Evolutionary conservation across 37 sponge, comb jelly and placozoan genomes (phyloP).

Genomic region (Sycon ciliatum): DNA sequence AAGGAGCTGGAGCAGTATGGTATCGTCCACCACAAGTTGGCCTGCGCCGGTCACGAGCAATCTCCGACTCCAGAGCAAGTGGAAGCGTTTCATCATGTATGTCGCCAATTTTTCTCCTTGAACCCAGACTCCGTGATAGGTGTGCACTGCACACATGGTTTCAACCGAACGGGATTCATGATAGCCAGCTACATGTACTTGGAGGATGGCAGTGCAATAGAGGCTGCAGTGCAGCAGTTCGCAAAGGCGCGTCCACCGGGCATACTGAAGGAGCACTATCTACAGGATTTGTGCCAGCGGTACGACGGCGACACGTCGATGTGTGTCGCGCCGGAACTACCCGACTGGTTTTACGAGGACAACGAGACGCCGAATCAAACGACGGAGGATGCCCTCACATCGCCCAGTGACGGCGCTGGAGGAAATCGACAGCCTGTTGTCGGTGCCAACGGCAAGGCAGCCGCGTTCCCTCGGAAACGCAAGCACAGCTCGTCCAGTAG

Average conservation of each 20-base stretch:
- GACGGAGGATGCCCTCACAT: not conserved
- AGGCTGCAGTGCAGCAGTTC: conserved; percentile 57
- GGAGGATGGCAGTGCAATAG: too few relatives aligned
- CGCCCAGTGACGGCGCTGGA: not conserved
- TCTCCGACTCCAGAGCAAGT: conserved; percentile 63
- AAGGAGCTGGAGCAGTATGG: conserved; percentile 31
- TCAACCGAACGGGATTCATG: conserved; percentile 93
- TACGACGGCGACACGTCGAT: conserved; percentile 41
- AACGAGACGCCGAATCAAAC: not conserved
- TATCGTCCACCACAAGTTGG: conserved; percentile 71
- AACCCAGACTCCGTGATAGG: conserved; percentile 67
- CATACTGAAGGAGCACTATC: conserved; percentile 67
- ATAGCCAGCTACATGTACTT: conserved; percentile 70
- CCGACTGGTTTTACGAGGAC: conserved; percentile 59
- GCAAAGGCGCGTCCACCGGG: conserved; percentile 67
- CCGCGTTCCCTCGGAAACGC: too few relatives aligned
- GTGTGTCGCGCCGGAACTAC: conserved; percentile 39
- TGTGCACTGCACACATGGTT: conserved; percentile 98
- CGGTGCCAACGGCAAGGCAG: too few relatives aligned
- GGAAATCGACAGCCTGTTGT: not conserved
- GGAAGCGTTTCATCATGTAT: conserved; percentile 35
- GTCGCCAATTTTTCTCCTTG: conserved; percentile 33
- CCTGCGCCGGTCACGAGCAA: conserved; percentile 81
- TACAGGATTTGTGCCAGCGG: conserved; percentile 46
- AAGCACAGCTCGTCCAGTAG: too few relatives aligned